Evolutionary conservation across 2,888 invertebrate species (phyloP), one percentile per base, ranked within the genome.

Genomic region (Drosophila borealis): DNA sequence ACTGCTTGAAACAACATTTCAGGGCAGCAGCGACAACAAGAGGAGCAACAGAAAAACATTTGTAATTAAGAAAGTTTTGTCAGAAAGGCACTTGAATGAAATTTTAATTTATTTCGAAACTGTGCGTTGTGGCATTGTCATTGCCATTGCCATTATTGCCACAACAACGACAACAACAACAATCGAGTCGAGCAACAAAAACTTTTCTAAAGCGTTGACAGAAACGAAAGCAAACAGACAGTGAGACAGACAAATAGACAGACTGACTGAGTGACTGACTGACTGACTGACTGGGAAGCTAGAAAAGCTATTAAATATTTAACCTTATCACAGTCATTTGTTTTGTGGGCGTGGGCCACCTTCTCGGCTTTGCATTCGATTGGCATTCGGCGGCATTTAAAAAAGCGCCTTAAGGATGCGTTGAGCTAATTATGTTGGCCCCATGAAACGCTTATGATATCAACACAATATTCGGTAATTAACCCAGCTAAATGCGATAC

Each of bases 401-500:
- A 80, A 83, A 44, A 71, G 50, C 64, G 74, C 70, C 79, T 62
- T 42, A 65, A 63, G 82, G 73, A 78, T 75, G 64, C 59, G 65
- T 51, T 69, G 60, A 70, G 39, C 78, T 69, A 80, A 84, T 87
- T 77, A 79, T 72, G 78, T 59, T 49, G 56, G 67, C 64, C 62
- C 29, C 81, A 72, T 73, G 81, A 85, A 89, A 64, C 73, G 78
- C 81, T 83, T 74, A 80, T 79, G 85, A 87, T 76, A 88, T 89
- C 89, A 87, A 87, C 81, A 85, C 81, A 80, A 85, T 87, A 88
- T 88, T 83, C 63, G 76, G 83, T 81, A 89, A 89, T 89, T 89
- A 89, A 80, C 78, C 78, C 73, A 68, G 69, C 78, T 74, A 87
- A 89, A 84, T 81, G 70, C 78, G 62, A 74, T 73, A 73, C 81